These are phyloP conservation scores for Drosophila busckii DNA, from an alignment of 1,140 invertebrate species.

Conservation along the genomic window DNA sequence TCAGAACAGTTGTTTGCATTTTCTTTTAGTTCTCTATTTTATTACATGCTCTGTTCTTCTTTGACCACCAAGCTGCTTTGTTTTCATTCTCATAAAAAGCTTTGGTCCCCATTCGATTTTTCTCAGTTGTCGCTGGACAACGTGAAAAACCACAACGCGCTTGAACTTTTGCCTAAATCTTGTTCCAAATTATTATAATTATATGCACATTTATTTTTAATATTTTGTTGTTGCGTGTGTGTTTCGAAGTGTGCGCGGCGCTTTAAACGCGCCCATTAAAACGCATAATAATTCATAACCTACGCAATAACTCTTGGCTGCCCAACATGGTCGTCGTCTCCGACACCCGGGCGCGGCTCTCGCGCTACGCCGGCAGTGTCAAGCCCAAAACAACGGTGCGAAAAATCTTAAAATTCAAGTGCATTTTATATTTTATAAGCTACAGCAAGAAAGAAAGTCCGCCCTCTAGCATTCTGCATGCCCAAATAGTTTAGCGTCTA, in stretches of 20 bases:
- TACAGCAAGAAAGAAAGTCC: too few relatives aligned
- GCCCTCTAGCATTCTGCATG: too few relatives aligned
- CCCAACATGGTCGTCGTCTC: constrained; percentile 76
- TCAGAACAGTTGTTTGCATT: not conserved
- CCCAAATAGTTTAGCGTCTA: too few relatives aligned
- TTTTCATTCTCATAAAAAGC: constrained; percentile 37
- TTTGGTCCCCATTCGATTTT: constrained; percentile 50
- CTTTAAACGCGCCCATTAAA: constrained; percentile 19
- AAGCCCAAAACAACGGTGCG: constrained; percentile 75
- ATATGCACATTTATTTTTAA: too few relatives aligned
- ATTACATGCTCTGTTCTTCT: constrained; percentile 13
- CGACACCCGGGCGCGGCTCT: constrained; percentile 66
- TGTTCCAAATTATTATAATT: too few relatives aligned
- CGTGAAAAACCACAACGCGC: constrained; percentile 43
- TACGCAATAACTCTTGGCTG: constrained; percentile 54
- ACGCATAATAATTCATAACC: constrained; percentile 60
- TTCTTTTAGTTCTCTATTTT: not conserved
- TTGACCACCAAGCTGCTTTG: constrained; percentile 1
- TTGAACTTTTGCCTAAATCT: constrained; percentile 26
- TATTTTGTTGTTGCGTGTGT: constrained; percentile 4
- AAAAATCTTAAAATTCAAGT: too few relatives aligned
- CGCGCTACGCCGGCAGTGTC: constrained; percentile 67
- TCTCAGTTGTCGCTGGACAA: constrained; percentile 61
- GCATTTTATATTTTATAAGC: constrained; percentile 1
- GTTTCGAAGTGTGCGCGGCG: constrained; percentile 6